Evolutionary conservation across 2,888 invertebrate species (phyloP).

Genomic region (Chromoteleia sp.): DNA sequence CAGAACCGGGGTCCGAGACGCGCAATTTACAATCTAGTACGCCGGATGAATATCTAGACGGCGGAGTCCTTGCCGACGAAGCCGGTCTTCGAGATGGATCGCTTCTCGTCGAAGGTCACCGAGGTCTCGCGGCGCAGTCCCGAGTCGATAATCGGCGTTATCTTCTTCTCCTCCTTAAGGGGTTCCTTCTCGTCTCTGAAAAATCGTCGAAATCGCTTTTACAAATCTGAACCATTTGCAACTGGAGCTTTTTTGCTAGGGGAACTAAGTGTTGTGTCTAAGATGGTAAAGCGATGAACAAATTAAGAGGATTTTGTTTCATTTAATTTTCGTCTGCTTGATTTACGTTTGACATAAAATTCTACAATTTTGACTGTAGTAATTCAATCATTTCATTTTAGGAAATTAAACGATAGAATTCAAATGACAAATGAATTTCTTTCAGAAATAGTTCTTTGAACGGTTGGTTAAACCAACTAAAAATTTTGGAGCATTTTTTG

Average conservation of each 20-base stretch:
- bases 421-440: too few relatives aligned
- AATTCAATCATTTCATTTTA: too few relatives aligned
- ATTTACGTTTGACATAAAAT: too few relatives aligned
- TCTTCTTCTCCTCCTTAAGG: constrained; percentile 88
- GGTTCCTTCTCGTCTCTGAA: constrained; percentile 93
- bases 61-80: constrained; percentile 96
- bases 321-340: too few relatives aligned
- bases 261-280: constrained; percentile 16
- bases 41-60: constrained; percentile 87
- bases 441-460: too few relatives aligned
- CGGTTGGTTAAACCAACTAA: too few relatives aligned
- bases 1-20: constrained; percentile 70
- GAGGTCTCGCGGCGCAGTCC: constrained; percentile 91
- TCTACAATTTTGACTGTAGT: too few relatives aligned
- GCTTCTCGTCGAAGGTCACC: constrained; percentile 92
- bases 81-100: constrained; percentile 93
- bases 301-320: background rate
- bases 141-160: constrained; percentile 86
- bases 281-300: background rate
- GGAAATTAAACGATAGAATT: too few relatives aligned
- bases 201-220: constrained; percentile 63
- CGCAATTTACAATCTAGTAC: constrained; percentile 84
- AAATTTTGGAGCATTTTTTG: too few relatives aligned
- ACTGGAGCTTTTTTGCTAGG: background rate
- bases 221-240: background rate